phyloP scores from a whole-genome alignment of 2,797 vertebrate species.

The Eutrigla gurnardus region DNA sequence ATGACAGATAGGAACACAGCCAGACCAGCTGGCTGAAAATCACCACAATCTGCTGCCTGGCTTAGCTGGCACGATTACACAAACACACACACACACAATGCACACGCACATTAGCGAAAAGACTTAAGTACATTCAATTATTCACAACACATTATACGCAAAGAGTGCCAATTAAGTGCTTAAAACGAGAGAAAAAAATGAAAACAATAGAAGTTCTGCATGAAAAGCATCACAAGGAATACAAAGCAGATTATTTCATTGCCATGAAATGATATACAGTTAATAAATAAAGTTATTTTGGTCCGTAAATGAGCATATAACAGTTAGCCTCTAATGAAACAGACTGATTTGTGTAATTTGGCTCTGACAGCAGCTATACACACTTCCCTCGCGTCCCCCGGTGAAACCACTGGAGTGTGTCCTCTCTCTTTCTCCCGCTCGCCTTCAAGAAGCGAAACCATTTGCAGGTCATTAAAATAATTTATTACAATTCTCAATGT shows the following conservation, averaged over 20 bases:
- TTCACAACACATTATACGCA: conserved; percentile 31
- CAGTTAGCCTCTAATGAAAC: conserved; percentile 14
- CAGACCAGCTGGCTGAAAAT: conserved; percentile 79
- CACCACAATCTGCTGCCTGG: conserved; percentile 75
- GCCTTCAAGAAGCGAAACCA: conserved; percentile 42
- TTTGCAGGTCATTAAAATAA: conserved; percentile 76
- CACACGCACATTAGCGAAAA: conserved; percentile 36
- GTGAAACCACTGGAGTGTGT: conserved; percentile 43
- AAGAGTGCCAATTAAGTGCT: conserved; percentile 22
- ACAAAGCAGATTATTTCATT: neutral
- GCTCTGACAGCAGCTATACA: conserved; percentile 6
- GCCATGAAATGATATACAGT: neutral
- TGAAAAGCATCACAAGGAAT: neutral
- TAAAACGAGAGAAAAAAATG: neutral
- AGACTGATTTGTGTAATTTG: conserved; percentile 30
- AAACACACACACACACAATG: conserved; percentile 19
- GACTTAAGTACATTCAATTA: conserved; percentile 42
- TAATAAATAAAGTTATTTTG: neutral
- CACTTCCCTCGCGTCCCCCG: neutral
- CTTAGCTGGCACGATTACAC: conserved; percentile 45
- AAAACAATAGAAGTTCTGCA: neutral
- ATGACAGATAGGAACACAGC: conserved; percentile 67
- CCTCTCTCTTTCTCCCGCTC: conserved; percentile 29
- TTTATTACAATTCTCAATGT: conserved; percentile 80
- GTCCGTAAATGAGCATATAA: neutral